Evolutionary conservation across 2,113 vertebrate species (phyloP).

Genomic region (Fukomys damarensis): DNA sequence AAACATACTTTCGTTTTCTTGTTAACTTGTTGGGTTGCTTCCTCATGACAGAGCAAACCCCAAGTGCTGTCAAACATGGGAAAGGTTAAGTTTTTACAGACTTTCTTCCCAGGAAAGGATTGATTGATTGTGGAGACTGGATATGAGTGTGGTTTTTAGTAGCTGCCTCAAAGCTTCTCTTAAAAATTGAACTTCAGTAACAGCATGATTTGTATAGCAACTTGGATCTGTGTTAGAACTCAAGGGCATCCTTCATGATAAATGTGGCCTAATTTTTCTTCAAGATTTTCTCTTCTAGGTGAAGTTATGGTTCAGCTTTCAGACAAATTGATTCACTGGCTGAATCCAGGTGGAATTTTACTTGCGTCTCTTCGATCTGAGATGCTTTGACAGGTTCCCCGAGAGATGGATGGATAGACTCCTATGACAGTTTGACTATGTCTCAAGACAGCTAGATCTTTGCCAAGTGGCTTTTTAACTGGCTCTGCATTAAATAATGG

Average conservation of each 20-base stretch:
- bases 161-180: not conserved
- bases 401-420: not conserved
- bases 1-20: not conserved
- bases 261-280: constrained; percentile 26
- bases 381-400: constrained; percentile 5
- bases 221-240: not conserved
- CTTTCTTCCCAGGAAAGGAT: not conserved
- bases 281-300: constrained; percentile 15
- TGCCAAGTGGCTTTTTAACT: not conserved
- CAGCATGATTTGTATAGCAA: constrained; percentile 4
- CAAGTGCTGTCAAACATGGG: not conserved
- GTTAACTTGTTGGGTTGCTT: not conserved
- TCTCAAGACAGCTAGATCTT: not conserved
- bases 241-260: constrained; percentile 24
- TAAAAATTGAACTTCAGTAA: constrained; percentile 35
- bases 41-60: not conserved
- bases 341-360: constrained; percentile 46
- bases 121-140: not conserved
- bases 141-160: not conserved
- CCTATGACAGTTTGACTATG: not conserved
- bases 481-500: not conserved
- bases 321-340: constrained; percentile 43
- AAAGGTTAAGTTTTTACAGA: not conserved
- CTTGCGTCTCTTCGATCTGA: constrained; percentile 5
- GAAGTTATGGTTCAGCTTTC: constrained; percentile 30